phyloP scores from a whole-genome alignment of 1,140 invertebrate genomes.

The Lepidurus arcticus region DNA sequence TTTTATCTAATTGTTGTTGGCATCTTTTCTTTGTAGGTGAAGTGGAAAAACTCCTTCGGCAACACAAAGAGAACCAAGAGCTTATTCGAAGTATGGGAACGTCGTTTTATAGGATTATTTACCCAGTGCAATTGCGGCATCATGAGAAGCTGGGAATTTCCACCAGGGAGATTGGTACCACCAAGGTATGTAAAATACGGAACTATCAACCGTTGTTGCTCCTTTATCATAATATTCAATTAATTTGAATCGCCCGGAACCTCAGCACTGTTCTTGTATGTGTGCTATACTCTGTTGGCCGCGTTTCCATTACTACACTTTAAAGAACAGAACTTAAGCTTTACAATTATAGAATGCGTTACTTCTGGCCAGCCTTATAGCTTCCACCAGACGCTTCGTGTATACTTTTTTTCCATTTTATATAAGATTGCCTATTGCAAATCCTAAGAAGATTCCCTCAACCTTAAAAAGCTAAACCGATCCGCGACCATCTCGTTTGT shows the following conservation, averaged over 20 bases:
- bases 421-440: no score
- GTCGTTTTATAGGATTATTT: constrained; percentile 89
- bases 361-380: no score
- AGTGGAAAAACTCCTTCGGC: constrained; percentile 76
- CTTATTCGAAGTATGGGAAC: constrained; percentile 80
- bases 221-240: not conserved
- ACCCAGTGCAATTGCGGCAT: constrained; percentile 85
- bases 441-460: no score
- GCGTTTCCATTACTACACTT: not conserved
- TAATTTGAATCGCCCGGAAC: not conserved
- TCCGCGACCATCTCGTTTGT: not conserved
- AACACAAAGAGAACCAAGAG: constrained; percentile 85
- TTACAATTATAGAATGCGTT: no score
- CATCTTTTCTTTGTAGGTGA: constrained; percentile 59
- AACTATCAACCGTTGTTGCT: not conserved
- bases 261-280: not conserved
- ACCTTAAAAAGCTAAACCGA: not conserved
- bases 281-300: not conserved
- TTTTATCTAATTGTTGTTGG: not conserved
- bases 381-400: no score
- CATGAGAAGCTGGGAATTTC: constrained; percentile 92
- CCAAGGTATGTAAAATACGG: constrained; percentile 40
- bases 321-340: no score
- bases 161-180: constrained; percentile 58
- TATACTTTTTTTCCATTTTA: no score